Conservation (phyloP, 30 jellyfish, hydroid and myxozoan species). For the Hydra vulgaris region DNA sequence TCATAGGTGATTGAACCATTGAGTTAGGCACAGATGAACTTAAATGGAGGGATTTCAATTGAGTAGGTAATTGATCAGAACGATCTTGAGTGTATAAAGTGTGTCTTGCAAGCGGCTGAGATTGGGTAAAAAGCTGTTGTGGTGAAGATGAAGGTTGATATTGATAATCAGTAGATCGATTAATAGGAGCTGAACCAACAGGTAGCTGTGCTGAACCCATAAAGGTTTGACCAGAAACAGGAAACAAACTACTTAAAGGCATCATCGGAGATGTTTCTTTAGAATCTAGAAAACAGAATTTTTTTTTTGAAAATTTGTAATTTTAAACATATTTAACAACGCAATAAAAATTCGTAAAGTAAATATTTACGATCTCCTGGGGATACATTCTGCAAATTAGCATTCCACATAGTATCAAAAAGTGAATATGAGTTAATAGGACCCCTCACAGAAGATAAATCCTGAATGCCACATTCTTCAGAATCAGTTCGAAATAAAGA, state of each 20-base stretch:
- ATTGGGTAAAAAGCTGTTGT: neutral
- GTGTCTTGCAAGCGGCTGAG: neutral
- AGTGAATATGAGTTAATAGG: slow-evolving; percentile 72
- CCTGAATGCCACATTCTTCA: slow-evolving; percentile 62
- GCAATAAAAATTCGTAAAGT: neutral
- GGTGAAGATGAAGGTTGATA: neutral
- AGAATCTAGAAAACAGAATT: neutral
- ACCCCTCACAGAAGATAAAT: slow-evolving; percentile 46
- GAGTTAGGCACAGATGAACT: slow-evolving; percentile 8
- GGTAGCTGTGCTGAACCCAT: neutral
- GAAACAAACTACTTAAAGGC: slow-evolving; percentile 1
- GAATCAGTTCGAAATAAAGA: slow-evolving; percentile 75
- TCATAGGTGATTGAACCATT: slow-evolving; percentile 11
- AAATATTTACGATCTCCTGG: slow-evolving; percentile 2
- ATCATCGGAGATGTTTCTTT: slow-evolving; percentile 10
- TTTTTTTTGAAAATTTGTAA: neutral
- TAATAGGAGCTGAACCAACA: neutral
- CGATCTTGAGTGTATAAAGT: neutral
- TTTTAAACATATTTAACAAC: neutral
- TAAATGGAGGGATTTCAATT: neutral
- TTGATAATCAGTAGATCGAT: neutral
- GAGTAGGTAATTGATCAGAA: slow-evolving; percentile 7
- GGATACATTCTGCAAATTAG: slow-evolving; percentile 8
- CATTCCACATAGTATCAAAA: slow-evolving; percentile 82
- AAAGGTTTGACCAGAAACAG: slow-evolving; percentile 3